Evolutionary conservation across 2,888 invertebrate genomes (phyloP), one percentile per base, ranked within the genome.

Genomic region (Nasonia oneida): DNA sequence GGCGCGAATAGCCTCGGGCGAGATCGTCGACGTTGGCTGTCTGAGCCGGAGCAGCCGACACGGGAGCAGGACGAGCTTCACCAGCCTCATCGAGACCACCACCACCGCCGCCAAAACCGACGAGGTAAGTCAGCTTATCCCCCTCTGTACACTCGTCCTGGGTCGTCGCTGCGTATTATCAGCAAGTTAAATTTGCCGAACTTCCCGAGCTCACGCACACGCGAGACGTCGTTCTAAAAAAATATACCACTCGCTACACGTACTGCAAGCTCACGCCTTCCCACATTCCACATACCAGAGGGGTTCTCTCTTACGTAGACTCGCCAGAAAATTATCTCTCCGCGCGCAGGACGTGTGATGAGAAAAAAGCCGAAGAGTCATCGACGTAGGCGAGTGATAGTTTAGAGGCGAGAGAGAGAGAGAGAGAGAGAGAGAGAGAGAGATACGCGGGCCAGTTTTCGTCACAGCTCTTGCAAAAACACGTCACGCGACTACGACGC

Each of bases 41-140:
- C 90, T 92, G 76, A 91, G 90, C 53, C 90, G 92, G 94, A 91
- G 93, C 94, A 92, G 93, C 94, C 94, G 92, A 94, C 94, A 95
- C 12, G 96, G 96, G 42, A 97, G 97, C 83, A 94, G 97, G 86
- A 95, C 96, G 71, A 97, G 97, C 87, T 96, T 97, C 89, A 96
- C 96, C 76, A 97, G 97, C 42, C 94, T 97, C 77, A 94, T 95
- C 86, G 96, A 96, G 87, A 92, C 93, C 37, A 93, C 93, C 71
- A 89, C 89, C 6, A 89, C 91, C 37, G 90, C 92, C 29, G 93
- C 93, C 75, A 93, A 94, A 89, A 93, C 93, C 18, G 95, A 95
- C 87, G 95, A 95, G 94, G 96, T 96, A 47, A 94, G 95, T 93
- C 86, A 73, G 12, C 8, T 15, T 15, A 42, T 12, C 14, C 18